Conservation (phyloP, 2,888 invertebrate species). For the Cephus pulcher region DNA sequence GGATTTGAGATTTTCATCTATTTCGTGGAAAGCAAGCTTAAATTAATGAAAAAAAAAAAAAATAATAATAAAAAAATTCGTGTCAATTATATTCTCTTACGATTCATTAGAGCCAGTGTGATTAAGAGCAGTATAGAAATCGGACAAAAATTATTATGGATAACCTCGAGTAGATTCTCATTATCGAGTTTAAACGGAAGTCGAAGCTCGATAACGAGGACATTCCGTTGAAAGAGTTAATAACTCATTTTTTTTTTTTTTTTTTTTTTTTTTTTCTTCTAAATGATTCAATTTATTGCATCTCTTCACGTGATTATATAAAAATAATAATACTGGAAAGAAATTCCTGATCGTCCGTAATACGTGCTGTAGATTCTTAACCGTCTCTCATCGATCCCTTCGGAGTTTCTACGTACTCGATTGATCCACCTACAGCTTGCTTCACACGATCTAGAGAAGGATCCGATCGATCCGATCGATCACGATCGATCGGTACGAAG, state of each 20-base stretch:
- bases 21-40: background rate
- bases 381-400: background rate
- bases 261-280: too few species aligned
- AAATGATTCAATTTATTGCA: background rate
- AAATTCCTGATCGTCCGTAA: background rate
- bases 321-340: background rate
- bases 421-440: background rate
- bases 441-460: background rate
- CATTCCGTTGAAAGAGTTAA: background rate
- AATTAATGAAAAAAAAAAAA: background rate
- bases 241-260: background rate
- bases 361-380: background rate
- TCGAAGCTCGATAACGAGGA: background rate
- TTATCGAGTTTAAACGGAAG: background rate
- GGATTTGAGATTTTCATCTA: background rate
- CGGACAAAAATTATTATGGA: background rate
- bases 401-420: background rate
- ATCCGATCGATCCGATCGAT: background rate
- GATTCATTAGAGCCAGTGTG: background rate
- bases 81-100: background rate
- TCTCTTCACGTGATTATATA: background rate
- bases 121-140: background rate
- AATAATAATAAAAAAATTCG: background rate
- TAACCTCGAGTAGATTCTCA: background rate
- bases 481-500: background rate